phyloP scores from a whole-genome alignment of 1,140 invertebrate genomes.

The Papilio glaucus region DNA sequence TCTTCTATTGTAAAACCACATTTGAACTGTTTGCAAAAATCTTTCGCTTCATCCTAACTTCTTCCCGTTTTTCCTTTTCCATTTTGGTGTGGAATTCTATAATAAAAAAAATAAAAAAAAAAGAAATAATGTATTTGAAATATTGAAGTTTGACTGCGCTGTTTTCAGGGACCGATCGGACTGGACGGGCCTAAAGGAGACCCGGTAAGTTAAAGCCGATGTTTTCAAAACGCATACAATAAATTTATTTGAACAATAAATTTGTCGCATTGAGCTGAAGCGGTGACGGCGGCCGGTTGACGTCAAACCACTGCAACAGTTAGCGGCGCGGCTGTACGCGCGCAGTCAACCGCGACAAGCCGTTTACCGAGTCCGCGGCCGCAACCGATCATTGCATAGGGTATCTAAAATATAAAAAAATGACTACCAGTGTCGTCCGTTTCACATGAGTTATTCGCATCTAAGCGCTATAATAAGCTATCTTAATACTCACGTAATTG shows the following conservation, averaged over 20 bases:
- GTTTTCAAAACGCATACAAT: background rate
- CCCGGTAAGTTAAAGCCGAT: constrained; percentile 86
- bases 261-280: too few relatives aligned
- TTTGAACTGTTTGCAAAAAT: background rate
- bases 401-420: too few relatives aligned
- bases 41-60: background rate
- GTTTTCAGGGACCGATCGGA: constrained; percentile 94
- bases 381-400: too few relatives aligned
- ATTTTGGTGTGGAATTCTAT: background rate
- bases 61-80: background rate
- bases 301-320: too few relatives aligned
- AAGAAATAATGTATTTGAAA: background rate
- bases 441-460: too few relatives aligned
- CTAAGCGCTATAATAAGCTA: too few relatives aligned
- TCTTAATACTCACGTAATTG: too few relatives aligned
- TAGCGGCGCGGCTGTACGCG: too few relatives aligned
- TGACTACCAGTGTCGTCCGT: too few relatives aligned
- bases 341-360: too few relatives aligned
- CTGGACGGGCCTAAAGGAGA: constrained; percentile 97
- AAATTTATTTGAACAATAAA: constrained; percentile 15
- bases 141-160: constrained; percentile 32
- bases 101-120: background rate
- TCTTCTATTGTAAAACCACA: background rate
- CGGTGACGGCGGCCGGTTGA: too few relatives aligned
- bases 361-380: too few relatives aligned